A percentile compares a stretch with the other conserved stretches of the same genome.
phyloP scores from a whole-genome alignment of 2,888 invertebrate species.

The Brenthis ino region DNA sequence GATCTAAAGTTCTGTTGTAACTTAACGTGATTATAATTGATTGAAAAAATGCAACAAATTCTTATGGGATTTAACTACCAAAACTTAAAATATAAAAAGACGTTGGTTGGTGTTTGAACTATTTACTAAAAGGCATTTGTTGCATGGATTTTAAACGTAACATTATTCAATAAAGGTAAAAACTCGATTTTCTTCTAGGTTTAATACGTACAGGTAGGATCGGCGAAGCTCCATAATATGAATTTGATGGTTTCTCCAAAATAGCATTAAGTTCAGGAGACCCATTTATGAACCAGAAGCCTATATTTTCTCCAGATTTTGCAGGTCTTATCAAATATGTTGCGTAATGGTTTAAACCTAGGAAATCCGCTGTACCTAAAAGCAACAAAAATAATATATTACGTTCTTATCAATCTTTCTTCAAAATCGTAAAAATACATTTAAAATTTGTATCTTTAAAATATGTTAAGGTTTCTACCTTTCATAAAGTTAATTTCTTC shows the following conservation, averaged over 20 bases:
- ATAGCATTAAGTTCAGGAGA: constrained; percentile 42
- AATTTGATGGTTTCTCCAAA: constrained; percentile 36
- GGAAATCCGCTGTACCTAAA: constrained; percentile 50
- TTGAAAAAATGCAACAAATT: too few species aligned
- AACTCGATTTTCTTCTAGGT: too few species aligned
- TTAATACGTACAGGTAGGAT: constrained; percentile 41
- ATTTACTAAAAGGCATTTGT: too few species aligned
- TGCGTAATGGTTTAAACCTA: constrained; percentile 48
- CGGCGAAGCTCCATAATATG: constrained; percentile 32
- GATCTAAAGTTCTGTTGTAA: too few species aligned
- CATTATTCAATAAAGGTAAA: too few species aligned
- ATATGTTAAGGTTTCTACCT: constrained; percentile 49
- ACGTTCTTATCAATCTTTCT: too few species aligned
- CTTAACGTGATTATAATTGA: too few species aligned
- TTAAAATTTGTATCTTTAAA: neutral
- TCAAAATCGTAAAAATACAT: neutral
- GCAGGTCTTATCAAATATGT: constrained; percentile 43
- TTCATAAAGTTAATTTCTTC: constrained; percentile 55
- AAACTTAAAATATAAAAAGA: too few species aligned
- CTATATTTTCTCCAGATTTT: constrained; percentile 40
- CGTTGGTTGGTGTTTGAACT: too few species aligned
- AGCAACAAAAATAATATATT: neutral
- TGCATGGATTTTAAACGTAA: too few species aligned
- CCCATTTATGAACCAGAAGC: constrained; percentile 42
- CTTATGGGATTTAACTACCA: too few species aligned